These are phyloP conservation scores for Spodoptera picta DNA, from an alignment of 2,888 invertebrate genomes.

Conservation along the genomic window DNA sequence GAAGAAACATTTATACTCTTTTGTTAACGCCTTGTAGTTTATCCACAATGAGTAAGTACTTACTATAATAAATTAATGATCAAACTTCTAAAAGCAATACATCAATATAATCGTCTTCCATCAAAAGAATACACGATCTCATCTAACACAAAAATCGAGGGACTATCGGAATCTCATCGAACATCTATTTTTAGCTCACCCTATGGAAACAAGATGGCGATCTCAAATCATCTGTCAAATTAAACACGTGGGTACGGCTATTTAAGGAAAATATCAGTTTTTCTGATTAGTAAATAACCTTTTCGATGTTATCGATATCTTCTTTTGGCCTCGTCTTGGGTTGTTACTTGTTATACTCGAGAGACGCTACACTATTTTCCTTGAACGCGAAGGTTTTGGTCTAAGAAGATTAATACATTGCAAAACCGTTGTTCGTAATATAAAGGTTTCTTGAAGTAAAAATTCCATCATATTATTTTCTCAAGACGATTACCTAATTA, in stretches of 20 bases:
- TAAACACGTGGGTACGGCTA: conserved; percentile 3
- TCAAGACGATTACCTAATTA: no score
- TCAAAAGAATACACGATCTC: no score
- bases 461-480: no score
- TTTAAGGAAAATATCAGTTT: conserved; percentile 22
- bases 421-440: background rate
- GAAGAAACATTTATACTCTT: no score
- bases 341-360: conserved; percentile 9
- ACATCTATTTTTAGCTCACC: no score
- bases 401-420: conserved; percentile 9
- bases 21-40: no score
- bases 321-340: conserved; percentile 28
- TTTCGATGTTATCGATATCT: conserved; percentile 25
- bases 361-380: conserved; percentile 26
- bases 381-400: conserved; percentile 18
- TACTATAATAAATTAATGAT: no score
- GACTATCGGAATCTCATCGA: no score
- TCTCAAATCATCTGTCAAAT: conserved; percentile 2
- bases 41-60: no score
- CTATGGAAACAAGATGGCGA: background rate
- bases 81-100: no score
- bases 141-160: no score
- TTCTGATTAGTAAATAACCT: conserved; percentile 23
- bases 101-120: no score
- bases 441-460: background rate